Base-by-base conservation (phyloP, 23 tunicate species). In the Halocynthia roretzi region DNA sequence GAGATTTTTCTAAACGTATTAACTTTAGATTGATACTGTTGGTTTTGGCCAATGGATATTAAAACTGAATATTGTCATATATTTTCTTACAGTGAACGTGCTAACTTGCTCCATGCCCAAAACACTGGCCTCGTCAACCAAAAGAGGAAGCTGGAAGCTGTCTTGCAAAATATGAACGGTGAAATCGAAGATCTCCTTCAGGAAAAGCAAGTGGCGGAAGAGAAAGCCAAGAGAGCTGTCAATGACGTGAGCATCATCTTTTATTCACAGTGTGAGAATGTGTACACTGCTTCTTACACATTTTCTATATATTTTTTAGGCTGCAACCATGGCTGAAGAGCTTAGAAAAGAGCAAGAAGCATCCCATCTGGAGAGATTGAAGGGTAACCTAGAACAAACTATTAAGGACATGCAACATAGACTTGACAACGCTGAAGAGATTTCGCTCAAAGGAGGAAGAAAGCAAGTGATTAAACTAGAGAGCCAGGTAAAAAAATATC, bases 211-310 rank as follows among this genome's bases (percentile, higher is more conserved):
- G 44, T 54, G 19, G 83, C 83, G 6, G 83, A 70, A 21, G 83
- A 80, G 10, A 80, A 80, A 17, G 83, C 83, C 54, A 80, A 80
- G 62, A 80, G 73, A 68, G 83, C 83, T 8, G 55, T 80, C 31
- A 22, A 19, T 19, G 85, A 81, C 20, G 78, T 74, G 55, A 54
- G 78, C 5, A n/a, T 11, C 5, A n/a, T 18, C 44, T 19, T 2
- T 11, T 1, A 68, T 68, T 19, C 22, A 15, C 2, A 11, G 12
- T 19, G n/a, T n/a, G n/a, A n/a, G 44, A 15, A 17, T 60, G 17
- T 22, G 12, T 67, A 72, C 14, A 48, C 5, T 20, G 15, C 77
- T 18, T 14, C 2, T 1, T 58, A 58, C 64, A 58, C 64, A 58
- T 19, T 68, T 68, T n/a, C 14, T 4, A 18, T 20, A 15, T 20